Evolutionary conservation across 2,888 invertebrate genomes (phyloP).

Genomic region (Luperina nickerlii): DNA sequence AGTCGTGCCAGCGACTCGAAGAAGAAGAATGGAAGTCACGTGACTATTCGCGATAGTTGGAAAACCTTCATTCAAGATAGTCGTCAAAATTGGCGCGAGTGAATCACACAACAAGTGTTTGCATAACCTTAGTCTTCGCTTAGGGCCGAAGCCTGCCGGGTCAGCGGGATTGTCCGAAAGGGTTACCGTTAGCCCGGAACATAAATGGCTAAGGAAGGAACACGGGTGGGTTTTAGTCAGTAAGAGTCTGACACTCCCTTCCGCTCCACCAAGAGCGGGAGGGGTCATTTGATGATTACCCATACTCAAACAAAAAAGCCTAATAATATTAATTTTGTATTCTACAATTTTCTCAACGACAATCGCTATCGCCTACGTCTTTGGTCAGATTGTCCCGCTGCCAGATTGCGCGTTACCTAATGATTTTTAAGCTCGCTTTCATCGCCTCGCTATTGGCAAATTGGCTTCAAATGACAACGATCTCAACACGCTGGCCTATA

Average conservation of each 20-base stretch:
- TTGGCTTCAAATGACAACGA: conserved; percentile 62
- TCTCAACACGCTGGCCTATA: conserved; percentile 37
- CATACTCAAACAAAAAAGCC: too few species aligned
- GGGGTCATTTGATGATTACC: too few species aligned
- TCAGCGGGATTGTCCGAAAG: too few species aligned
- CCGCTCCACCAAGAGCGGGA: too few species aligned
- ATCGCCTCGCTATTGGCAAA: conserved; percentile 62
- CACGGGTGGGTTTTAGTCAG: too few species aligned
- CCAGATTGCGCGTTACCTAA: conserved; percentile 71
- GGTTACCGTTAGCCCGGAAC: too few species aligned
- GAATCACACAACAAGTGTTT: neutral
- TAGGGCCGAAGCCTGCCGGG: too few species aligned
- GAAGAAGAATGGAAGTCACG: neutral
- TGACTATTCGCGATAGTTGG: neutral
- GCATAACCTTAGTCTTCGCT: neutral
- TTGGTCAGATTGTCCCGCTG: conserved; percentile 54
- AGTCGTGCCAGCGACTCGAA: too few species aligned
- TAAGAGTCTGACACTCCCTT: too few species aligned
- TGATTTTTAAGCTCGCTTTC: conserved; percentile 71
- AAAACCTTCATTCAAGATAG: neutral
- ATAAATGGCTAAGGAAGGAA: too few species aligned
- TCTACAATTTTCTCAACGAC: neutral
- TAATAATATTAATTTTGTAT: neutral
- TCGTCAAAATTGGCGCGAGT: too few species aligned
- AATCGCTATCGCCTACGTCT: conserved; percentile 39